phyloP scores from a whole-genome alignment of 2,113 vertebrate species.

The Lepisosteus oculatus region DNA sequence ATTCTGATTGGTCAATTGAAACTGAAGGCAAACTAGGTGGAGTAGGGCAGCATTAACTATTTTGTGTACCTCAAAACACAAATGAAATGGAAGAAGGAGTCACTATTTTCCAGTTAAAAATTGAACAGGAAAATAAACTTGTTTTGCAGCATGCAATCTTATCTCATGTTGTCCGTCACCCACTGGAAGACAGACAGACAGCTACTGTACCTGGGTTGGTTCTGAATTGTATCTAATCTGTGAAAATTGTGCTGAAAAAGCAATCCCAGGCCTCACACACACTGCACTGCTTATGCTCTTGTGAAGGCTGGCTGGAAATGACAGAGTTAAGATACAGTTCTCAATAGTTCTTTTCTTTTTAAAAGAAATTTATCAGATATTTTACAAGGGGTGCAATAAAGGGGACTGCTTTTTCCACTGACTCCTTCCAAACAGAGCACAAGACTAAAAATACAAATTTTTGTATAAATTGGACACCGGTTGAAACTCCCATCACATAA shows the following conservation, averaged over 20 bases:
- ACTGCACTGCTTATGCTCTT: neutral
- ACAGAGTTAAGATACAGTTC: constrained; percentile 64
- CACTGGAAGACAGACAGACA: too few relatives aligned
- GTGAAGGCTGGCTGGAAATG: constrained; percentile 17
- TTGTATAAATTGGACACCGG: constrained; percentile 91
- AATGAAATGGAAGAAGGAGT: too few relatives aligned
- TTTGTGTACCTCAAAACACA: too few relatives aligned
- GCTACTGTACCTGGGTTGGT: too few relatives aligned
- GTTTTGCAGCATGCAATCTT: too few relatives aligned
- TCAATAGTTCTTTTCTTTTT: constrained; percentile 73
- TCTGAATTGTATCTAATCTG: constrained; percentile 13
- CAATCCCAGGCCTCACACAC: constrained; percentile 9
- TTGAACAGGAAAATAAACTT: too few relatives aligned
- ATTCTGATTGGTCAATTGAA: too few relatives aligned
- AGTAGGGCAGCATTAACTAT: too few relatives aligned
- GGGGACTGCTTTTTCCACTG: constrained; percentile 72
- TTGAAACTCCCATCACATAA: constrained; percentile 83
- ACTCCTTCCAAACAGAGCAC: constrained; percentile 73
- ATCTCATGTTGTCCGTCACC: too few relatives aligned
- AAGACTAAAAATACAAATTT: constrained; percentile 92
- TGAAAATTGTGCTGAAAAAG: constrained; percentile 15
- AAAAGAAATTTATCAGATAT: constrained; percentile 81
- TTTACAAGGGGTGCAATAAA: constrained; percentile 73
- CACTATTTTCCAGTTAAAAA: too few relatives aligned
- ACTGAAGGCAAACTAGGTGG: too few relatives aligned